phyloP scores from a whole-genome alignment of 2,888 invertebrate species.

The Tachina fera region DNA sequence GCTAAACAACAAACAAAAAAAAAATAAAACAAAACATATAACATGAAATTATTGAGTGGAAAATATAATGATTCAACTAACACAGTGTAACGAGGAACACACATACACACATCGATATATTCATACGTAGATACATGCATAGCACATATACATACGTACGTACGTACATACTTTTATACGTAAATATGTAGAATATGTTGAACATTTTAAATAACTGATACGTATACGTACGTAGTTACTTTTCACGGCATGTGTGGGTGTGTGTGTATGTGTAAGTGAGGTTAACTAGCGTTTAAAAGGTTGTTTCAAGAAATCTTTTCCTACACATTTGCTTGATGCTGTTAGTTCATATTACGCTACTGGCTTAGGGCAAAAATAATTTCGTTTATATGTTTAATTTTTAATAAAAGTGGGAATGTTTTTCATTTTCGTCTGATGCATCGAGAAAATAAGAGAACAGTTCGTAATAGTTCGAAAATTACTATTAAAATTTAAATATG shows the following conservation, averaged over 20 bases:
- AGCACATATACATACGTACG: not conserved
- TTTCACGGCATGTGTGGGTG: not conserved
- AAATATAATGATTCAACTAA: constrained; percentile 61
- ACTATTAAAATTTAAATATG: too few species aligned
- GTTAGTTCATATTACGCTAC: constrained; percentile 35
- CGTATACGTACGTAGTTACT: not conserved
- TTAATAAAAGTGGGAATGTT: too few species aligned
- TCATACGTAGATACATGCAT: not conserved
- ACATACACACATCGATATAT: not conserved
- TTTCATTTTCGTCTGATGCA: too few species aligned
- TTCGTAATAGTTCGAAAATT: too few species aligned
- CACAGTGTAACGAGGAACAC: constrained; percentile 9
- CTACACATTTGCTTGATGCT: not conserved
- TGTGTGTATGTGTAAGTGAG: constrained; percentile 19
- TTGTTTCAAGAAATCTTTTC: constrained; percentile 51
- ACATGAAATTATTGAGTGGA: constrained; percentile 65
- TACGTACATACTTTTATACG: not conserved
- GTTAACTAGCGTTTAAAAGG: constrained; percentile 67
- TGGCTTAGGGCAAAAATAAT: not conserved
- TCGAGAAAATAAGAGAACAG: too few species aligned
- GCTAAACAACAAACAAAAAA: constrained; percentile 63
- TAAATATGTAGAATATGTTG: constrained; percentile 12
- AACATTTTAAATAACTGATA: constrained; percentile 65
- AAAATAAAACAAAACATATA: constrained; percentile 27
- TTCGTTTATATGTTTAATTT: not conserved